Conservation (phyloP, 2,797 vertebrate species). For the Mormyrops boulengeri region DNA sequence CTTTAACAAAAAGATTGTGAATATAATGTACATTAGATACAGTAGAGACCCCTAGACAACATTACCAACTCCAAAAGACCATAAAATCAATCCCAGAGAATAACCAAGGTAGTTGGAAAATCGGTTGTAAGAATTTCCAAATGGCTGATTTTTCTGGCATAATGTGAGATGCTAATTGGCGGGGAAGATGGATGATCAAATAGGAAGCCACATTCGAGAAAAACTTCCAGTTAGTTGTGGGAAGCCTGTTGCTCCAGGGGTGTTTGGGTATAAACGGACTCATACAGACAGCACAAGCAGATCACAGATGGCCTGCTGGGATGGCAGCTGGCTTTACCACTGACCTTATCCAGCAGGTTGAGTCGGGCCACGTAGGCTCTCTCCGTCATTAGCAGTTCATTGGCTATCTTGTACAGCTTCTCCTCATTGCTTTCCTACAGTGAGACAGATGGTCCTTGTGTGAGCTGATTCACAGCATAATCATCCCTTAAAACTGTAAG, state of each 20-base stretch:
- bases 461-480: not conserved
- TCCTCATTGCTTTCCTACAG: conserved; percentile 87
- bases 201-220: not conserved
- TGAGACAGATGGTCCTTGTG: conserved; percentile 21
- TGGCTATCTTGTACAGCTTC: conserved; percentile 94
- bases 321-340: not conserved
- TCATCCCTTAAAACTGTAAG: not conserved
- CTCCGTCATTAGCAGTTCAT: conserved; percentile 90
- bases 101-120: not conserved
- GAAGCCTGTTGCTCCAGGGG: not conserved
- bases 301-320: not conserved
- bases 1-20: not conserved
- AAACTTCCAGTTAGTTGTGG: not conserved
- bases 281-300: not conserved
- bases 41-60: not conserved
- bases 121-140: not conserved
- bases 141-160: not conserved
- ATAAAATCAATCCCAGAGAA: not conserved
- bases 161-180: not conserved
- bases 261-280: not conserved
- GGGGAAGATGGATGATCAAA: not conserved
- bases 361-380: conserved; percentile 86
- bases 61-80: not conserved
- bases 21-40: not conserved
- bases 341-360: conserved; percentile 83